Evolutionary conservation across 2,888 invertebrate species (phyloP).

Genomic region (Hololepta plana): DNA sequence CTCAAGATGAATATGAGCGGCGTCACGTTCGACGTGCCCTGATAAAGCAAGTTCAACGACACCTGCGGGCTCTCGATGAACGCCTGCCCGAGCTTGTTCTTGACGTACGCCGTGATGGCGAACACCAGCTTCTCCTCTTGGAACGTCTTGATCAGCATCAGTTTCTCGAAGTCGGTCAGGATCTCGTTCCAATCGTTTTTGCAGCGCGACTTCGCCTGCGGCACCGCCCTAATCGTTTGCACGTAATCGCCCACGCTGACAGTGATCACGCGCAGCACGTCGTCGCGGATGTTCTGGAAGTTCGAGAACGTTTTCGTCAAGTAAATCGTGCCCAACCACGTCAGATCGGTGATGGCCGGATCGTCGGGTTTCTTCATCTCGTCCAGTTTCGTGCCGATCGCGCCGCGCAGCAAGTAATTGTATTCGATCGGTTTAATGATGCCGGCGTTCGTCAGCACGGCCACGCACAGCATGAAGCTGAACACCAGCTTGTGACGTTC

Average conservation of each 20-base stretch:
- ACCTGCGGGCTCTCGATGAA: slow-evolving; percentile 73
- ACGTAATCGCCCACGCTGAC: slow-evolving; percentile 40
- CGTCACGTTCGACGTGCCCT: slow-evolving; percentile 49
- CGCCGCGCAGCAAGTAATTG: slow-evolving; percentile 63
- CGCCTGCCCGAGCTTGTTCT: slow-evolving; percentile 50
- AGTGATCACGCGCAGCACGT: slow-evolving; percentile 35
- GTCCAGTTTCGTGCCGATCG: slow-evolving; percentile 33
- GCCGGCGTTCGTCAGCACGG: slow-evolving; percentile 48
- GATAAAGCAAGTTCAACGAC: slow-evolving; percentile 44
- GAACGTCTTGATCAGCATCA: slow-evolving; percentile 59
- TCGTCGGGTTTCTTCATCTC: slow-evolving; percentile 37
- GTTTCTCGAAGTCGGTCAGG: slow-evolving; percentile 56
- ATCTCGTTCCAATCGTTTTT: slow-evolving; percentile 47
- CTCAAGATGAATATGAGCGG: slow-evolving; percentile 77
- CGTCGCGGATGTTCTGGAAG: slow-evolving; percentile 35
- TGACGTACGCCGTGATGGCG: slow-evolving; percentile 65
- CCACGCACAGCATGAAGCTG: slow-evolving; percentile 65
- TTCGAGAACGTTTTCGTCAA: slow-evolving; percentile 36
- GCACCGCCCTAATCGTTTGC: too few relatives aligned
- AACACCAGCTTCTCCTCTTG: slow-evolving; percentile 68
- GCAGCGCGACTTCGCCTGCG: too few relatives aligned
- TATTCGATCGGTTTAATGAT: slow-evolving; percentile 45
- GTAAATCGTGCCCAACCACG: slow-evolving; percentile 52
- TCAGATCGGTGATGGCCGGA: slow-evolving; percentile 39
- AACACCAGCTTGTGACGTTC: slow-evolving; percentile 82